phyloP scores from a whole-genome alignment of 2,797 vertebrate species.

The Xerus rutilus region DNA sequence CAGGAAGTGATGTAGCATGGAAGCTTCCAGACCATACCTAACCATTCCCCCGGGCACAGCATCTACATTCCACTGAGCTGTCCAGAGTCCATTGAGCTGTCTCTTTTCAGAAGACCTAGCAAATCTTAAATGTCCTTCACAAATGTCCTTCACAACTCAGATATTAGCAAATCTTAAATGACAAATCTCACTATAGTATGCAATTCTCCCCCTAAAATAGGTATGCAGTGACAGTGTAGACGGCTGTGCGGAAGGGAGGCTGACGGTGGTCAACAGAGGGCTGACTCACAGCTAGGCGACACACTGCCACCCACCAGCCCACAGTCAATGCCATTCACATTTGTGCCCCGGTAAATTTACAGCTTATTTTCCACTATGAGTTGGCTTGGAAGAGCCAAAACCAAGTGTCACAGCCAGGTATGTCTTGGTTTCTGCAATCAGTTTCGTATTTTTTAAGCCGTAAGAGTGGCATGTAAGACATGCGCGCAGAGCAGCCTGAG shows the following conservation, averaged over 20 bases:
- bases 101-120: not conserved
- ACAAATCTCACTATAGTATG: not conserved
- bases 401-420: not conserved
- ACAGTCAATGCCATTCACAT: not conserved
- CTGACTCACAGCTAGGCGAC: not conserved
- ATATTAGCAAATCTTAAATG: not conserved
- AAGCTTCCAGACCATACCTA: not conserved
- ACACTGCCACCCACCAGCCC: no score
- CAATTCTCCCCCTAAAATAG: not conserved
- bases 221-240: not conserved
- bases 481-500: rapidly evolving
- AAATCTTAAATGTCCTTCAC: no score
- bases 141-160: not conserved
- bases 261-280: not conserved
- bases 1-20: rapidly evolving
- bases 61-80: not conserved
- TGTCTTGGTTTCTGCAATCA: not conserved
- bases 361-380: not conserved
- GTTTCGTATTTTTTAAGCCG: not conserved
- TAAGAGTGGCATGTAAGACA: no score
- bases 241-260: rapidly evolving
- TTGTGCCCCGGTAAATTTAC: not conserved
- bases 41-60: rapidly evolving
- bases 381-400: not conserved
- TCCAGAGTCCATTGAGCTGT: not conserved